Conservation (phyloP, 1,140 invertebrate genomes). For the Cotesia chilonis region DNA sequence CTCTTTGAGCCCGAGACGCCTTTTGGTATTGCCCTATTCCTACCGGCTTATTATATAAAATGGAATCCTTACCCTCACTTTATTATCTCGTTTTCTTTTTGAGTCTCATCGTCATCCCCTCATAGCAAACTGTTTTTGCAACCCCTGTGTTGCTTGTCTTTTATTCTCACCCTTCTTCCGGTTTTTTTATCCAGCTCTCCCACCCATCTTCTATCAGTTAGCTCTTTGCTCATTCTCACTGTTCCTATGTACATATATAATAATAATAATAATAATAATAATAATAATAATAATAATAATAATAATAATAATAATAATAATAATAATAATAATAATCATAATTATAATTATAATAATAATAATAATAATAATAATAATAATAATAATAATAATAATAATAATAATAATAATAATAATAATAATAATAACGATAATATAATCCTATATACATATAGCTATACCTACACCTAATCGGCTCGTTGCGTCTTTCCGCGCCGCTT, state of each 20-base stretch:
- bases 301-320: no score
- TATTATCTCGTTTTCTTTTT: not conserved
- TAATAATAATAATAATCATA: no score
- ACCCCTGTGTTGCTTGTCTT: not conserved
- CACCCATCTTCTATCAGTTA: not conserved
- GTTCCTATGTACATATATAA: no score
- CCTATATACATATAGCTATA: not conserved
- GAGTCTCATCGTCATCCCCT: not conserved
- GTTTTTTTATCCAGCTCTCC: not conserved
- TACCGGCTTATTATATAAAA: conserved; percentile 39
- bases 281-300: no score
- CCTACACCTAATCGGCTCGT: conserved; percentile 6
- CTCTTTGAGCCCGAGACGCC: conserved; percentile 43
- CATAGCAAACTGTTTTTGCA: no score
- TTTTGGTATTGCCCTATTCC: conserved; percentile 41
- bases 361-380: no score
- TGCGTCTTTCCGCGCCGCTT: conserved; percentile 36
- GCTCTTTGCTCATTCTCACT: conserved; percentile 21
- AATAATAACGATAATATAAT: no score
- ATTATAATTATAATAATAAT: no score
- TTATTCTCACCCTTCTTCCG: not conserved
- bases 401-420: no score
- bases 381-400: no score
- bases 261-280: no score
- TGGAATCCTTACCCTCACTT: conserved; percentile 5